phyloP scores from a whole-genome alignment of 2,888 invertebrate genomes.

The Trypoxylon attenuatum region DNA sequence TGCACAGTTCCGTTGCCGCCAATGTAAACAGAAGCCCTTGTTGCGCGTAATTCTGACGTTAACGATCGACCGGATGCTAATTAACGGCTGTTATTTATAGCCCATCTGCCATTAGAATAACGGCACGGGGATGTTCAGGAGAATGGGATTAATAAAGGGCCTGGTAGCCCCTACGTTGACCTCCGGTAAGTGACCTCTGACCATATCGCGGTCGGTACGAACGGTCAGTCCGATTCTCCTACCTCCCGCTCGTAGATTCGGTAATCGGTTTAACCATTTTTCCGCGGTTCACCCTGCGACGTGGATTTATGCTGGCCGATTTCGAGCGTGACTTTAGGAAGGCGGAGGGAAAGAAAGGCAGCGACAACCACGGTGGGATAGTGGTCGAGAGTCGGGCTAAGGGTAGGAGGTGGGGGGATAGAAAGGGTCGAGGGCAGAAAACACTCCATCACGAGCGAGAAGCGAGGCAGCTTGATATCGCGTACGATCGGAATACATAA shows the following conservation, averaged over 20 bases:
- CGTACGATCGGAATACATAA: conserved; percentile 68
- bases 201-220: not conserved
- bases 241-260: not conserved
- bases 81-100: conserved; percentile 29
- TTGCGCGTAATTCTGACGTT: conserved; percentile 11
- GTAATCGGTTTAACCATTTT: conserved; percentile 19
- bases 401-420: conserved; percentile 4
- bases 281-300: conserved; percentile 5
- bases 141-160: too few relatives aligned
- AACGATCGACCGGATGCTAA: conserved; percentile 15
- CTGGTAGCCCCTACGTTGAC: too few relatives aligned
- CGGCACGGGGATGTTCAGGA: not conserved
- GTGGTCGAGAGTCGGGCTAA: conserved; percentile 26
- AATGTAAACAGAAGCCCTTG: conserved; percentile 39
- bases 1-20: not conserved
- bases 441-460: conserved; percentile 63
- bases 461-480: conserved; percentile 62
- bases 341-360: conserved; percentile 3
- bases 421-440: conserved; percentile 53
- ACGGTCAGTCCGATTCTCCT: conserved; percentile 10
- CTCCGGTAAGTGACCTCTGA: too few relatives aligned
- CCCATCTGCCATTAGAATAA: not conserved
- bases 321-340: conserved; percentile 28
- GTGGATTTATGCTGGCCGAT: conserved; percentile 33
- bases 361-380: not conserved